Base-by-base conservation (phyloP, 2,888 invertebrate genomes). In the Drosophila paramelanica region DNA sequence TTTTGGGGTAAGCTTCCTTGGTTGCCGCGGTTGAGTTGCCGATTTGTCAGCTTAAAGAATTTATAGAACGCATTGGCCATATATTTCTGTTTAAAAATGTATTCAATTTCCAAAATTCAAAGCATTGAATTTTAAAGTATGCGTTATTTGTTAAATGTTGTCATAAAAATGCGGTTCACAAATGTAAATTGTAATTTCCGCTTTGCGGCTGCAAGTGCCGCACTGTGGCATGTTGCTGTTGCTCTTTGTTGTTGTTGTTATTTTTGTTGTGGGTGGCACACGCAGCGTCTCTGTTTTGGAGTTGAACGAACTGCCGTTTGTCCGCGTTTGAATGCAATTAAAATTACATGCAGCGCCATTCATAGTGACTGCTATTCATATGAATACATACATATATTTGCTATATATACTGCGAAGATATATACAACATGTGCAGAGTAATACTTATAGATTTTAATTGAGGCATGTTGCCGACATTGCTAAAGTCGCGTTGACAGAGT, bases 371-470 rank as follows among this genome's bases (percentile, higher is more conserved):
- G 67, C 66, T 80, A 77, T 67, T 73, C 81, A 69, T 61, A 67
- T 59, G 27, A 51, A 45, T 47, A 60, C 25, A 61, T 69, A 71
- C 67, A 59, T 36, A 11, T 20, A 38, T 49, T 13, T 36, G 39
- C 3, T 13, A 36, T 53, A 13, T 45, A 5, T 25, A 38, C 43
- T 13, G 13, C 1, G 8, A 13, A 45, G 41, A 45, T 59, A 14
- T 57, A 11, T 45, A 36, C 47, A 43, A 5, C 10, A 31, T 10
- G 31, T 10, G 2, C 31, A 13, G 11, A 55, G 33, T 45, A 50
- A 60, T 51, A 49, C 68, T 79, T 75, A 75, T 79, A 75, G 64
- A 80, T 87, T 89, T 79, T 89, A 89, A 89, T 89, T 86, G 90
- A 89, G 71, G 75, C 80, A 79, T 52, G 20, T 8, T 36, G 55